Base-by-base conservation (phyloP, 1,140 invertebrate genomes). In the Drosophila athabasca region DNA sequence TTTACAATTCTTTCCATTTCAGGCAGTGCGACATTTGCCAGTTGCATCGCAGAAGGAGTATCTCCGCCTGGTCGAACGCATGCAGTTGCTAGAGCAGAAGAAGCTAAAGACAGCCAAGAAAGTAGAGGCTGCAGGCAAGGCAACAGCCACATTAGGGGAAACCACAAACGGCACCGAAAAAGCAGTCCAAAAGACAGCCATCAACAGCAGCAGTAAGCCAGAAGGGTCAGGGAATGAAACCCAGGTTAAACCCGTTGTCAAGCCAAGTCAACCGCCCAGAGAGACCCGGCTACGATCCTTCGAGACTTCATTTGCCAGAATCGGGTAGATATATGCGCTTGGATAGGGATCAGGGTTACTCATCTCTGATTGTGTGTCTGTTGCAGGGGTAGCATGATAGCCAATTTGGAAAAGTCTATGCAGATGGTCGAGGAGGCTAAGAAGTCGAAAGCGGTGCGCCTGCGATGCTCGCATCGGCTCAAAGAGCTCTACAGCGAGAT, bases 21-120 rank as follows among this genome's bases (percentile, higher is more conserved):
- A 91, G 90, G 84, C 90, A 66, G 91, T 92, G 48, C 65, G 88
- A 2, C 90, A 91, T 61, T 68, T 92, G 41, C 91, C 91, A 3
- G 70, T 74, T 15, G 77, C 90, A 2, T 87, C 90, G 0, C 91
- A 92, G 60, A 74, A 79, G 54, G 91, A 92, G 62, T 92, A 92
- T 41, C 54, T 90, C 3, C 62, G 71, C 0, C 50, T 92, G 2
- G 54, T 91, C 3, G 82, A 91, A 49, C 90, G 91, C 19, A 92
- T 92, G 90, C 77, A 72, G 54, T 11, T 91, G 50, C 55, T 92
- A 49, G 91, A 92, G 17, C 77, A 84, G n/a, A 76, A 90, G 52
- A 84, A 79, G 29, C 50, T 22, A 3, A 58, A 50, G n/a, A 13
- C 41, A 29, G 15, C 17, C 15, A 74, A 45, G 43, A n/a, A n/a